phyloP scores from a whole-genome alignment of 2,113 vertebrate genomes.

The Rhodinocichla rosea region DNA sequence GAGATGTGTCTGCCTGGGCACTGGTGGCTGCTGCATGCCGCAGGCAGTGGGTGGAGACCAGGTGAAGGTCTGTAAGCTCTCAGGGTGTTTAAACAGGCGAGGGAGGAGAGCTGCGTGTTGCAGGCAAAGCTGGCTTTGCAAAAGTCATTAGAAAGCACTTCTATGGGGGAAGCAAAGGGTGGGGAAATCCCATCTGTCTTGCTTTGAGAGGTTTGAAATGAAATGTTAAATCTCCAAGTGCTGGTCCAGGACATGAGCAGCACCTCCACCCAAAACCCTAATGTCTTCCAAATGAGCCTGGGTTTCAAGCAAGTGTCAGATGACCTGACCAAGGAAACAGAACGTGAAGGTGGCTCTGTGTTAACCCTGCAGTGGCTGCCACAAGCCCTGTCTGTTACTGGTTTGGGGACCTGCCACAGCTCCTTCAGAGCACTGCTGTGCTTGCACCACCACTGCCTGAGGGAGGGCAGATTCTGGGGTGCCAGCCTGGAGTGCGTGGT shows the following conservation, averaged over 20 bases:
- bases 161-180: neutral
- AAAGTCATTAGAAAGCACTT: neutral
- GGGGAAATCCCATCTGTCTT: neutral
- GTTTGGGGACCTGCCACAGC: neutral
- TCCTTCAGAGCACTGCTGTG: neutral
- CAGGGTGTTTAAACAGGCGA: neutral
- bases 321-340: neutral
- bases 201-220: neutral
- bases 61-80: neutral
- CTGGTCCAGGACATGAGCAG: neutral
- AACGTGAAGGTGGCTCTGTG: neutral
- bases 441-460: accelerated
- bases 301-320: neutral
- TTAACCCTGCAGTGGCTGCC: neutral
- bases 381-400: neutral
- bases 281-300: slow-evolving; percentile 10
- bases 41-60: neutral
- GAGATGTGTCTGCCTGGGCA: neutral
- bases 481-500: neutral
- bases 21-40: neutral
- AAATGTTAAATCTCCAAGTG: neutral
- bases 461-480: neutral
- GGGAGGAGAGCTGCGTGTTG: neutral
- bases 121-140: neutral
- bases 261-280: neutral